Percentiles rank a stretch among this genome's conserved stretches.
Conservation (phyloP, 2,888 invertebrate genomes). For the Diabrotica balteata region DNA sequence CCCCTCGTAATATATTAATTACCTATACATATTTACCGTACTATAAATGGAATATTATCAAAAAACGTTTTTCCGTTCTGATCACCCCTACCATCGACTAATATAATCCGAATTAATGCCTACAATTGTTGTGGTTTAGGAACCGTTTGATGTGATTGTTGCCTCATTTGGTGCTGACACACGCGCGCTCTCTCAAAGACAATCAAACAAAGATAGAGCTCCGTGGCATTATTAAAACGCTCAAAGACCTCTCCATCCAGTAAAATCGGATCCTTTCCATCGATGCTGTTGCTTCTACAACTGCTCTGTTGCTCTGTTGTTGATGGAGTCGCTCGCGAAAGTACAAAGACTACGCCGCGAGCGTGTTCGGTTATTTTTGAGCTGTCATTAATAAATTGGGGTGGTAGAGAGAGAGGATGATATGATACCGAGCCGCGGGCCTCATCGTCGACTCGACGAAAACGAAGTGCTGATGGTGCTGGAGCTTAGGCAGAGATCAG, state of each 20-base stretch:
- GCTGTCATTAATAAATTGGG: conserved; percentile 60
- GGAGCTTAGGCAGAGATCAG: conserved; percentile 19
- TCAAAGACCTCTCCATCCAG: conserved; percentile 48
- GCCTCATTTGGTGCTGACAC: conserved; percentile 38
- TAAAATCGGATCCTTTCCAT: conserved; percentile 23
- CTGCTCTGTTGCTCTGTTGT: conserved; percentile 39
- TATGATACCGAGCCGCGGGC: background rate
- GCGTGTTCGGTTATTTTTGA: conserved; percentile 59
- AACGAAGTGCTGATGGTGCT: conserved; percentile 3
- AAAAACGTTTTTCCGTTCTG: too few relatives aligned
- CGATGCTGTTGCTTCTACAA: conserved; percentile 28
- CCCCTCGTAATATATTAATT: too few relatives aligned
- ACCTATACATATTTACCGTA: too few relatives aligned
- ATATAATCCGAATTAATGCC: conserved; percentile 29
- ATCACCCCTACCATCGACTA: background rate
- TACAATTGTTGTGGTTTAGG: conserved; percentile 19
- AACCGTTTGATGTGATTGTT: conserved; percentile 38
- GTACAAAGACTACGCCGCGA: conserved; percentile 57
- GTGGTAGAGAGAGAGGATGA: conserved; percentile 44
- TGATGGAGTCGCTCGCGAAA: conserved; percentile 47
- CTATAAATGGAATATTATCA: too few relatives aligned
- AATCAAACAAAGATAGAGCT: conserved; percentile 32
- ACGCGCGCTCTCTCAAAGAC: conserved; percentile 46
- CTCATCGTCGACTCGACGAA: background rate
- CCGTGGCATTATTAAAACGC: conserved; percentile 55